Base-by-base conservation (phyloP, 2,113 vertebrate genomes). In the Onychostoma macrolepis region DNA sequence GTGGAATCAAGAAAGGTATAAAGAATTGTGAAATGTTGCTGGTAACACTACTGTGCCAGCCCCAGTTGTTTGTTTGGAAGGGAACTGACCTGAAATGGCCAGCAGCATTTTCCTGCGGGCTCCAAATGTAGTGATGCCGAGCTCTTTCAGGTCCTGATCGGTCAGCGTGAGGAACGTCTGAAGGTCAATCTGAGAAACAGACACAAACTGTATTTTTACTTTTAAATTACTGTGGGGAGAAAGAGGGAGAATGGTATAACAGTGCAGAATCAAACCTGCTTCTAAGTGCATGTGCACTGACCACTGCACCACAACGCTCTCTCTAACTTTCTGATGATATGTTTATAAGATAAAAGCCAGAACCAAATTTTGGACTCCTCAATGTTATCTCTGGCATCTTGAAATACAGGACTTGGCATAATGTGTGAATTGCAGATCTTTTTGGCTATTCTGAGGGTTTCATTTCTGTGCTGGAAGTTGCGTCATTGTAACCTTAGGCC, bases 101-200 rank as follows among this genome's bases (percentile, higher is more conserved):
- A 99, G 97, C 91, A 99, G 95, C 98, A 99, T 99, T 97, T 99
- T 99, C 88, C 98, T 97, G 86, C 98, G 96, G 88, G 98, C 98
- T 91, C 98, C 98, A 87, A 99, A 99, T 71, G 98, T 99, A 5
- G 97, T 99, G 93, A 99, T 99, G 88, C 98, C 98, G 58, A 99
- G 93, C 90, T 99, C 98, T 92, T 99, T 99, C 93, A 99, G 93
- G 93, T 99, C 98, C 94, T 99, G 98, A 93, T 99, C 98, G 12
- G 98, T 99, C 89, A 99, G 95, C 50, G 98, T 99, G 89, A 99
- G 96, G 93, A 99, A 99, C 1, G 98, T 99, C 94, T 99, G 98
- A 86, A 99, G 97, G 93, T 99, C 98, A 86, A 99, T 99, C 98
- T 99, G 80, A n/a, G 87, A 90, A 85, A 86, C 11, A 79, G 53